A percentile compares a stretch with the other conserved stretches of the same genome.
Evolutionary conservation across 1,140 invertebrate species (phyloP).

Genomic region (Sminthurides bifidus): DNA sequence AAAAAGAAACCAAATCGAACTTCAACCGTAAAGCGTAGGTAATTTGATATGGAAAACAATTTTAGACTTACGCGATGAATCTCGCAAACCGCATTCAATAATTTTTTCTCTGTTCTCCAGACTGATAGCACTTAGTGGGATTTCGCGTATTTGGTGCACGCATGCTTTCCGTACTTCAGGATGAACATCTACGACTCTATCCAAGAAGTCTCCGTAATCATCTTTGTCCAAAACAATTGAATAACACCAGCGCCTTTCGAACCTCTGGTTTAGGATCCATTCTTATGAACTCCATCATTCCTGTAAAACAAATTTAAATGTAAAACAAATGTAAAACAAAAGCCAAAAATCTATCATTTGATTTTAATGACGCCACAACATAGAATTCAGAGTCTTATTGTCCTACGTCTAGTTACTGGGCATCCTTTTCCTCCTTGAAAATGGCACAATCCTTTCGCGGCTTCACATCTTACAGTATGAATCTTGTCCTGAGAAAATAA

Average conservation of each 20-base stretch:
- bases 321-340: not conserved
- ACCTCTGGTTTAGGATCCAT: conserved; percentile 5
- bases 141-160: conserved; percentile 1
- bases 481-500: conserved; percentile 2
- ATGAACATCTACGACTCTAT: not conserved
- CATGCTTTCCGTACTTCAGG: conserved; percentile 1
- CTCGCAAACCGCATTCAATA: not conserved
- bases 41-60: too few relatives aligned
- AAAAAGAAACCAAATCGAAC: too few relatives aligned
- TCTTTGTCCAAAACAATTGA: conserved; percentile 2
- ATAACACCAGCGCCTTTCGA: not conserved
- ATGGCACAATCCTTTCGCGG: conserved; percentile 4
- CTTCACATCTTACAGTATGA: not conserved
- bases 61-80: not conserved
- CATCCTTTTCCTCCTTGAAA: conserved; percentile 4
- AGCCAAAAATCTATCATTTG: not conserved
- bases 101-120: not conserved
- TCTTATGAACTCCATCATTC: conserved; percentile 6
- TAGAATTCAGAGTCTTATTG: not conserved
- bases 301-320: not conserved
- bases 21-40: too few relatives aligned
- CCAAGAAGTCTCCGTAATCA: conserved; percentile 1
- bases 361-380: not conserved
- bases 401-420: not conserved
- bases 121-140: not conserved